Evolutionary conservation across 2,888 invertebrate genomes (phyloP).

Genomic region (Plebejus melissa): DNA sequence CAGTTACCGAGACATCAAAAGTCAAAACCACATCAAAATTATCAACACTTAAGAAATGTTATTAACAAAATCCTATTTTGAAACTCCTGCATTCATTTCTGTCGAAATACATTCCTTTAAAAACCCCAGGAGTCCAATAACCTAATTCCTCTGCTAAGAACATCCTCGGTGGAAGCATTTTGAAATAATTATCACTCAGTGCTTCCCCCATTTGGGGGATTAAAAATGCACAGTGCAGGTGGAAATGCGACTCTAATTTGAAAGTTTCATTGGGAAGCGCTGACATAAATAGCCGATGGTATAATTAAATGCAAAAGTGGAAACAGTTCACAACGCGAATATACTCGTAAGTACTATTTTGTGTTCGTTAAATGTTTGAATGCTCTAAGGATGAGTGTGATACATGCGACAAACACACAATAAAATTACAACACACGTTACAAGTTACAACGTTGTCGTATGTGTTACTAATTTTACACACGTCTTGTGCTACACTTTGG

Average conservation of each 20-base stretch:
- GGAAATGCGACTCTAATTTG: background rate
- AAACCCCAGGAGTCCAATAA: background rate
- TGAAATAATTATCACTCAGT: slow-evolving; percentile 9
- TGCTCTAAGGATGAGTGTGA: background rate
- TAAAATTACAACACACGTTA: no score
- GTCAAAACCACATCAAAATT: no score
- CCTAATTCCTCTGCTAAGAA: background rate
- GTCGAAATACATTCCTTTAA: background rate
- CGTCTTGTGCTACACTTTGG: no score
- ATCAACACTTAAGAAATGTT: no score
- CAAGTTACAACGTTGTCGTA: no score
- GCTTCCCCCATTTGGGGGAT: slow-evolving; percentile 10
- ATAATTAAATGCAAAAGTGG: slow-evolving; percentile 17
- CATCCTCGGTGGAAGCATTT: slow-evolving; percentile 16
- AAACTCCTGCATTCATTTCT: background rate
- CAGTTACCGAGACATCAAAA: no score
- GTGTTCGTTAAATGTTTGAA: slow-evolving; percentile 16
- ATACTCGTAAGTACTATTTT: background rate
- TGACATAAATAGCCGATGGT: background rate
- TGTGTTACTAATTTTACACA: no score
- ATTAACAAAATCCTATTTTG: background rate
- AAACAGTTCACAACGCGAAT: background rate
- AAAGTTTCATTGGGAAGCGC: slow-evolving; percentile 1
- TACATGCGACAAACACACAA: background rate
- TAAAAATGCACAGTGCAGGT: slow-evolving; percentile 1